phyloP scores from a whole-genome alignment of 2,113 vertebrate genomes.

The Myotis davidii region DNA sequence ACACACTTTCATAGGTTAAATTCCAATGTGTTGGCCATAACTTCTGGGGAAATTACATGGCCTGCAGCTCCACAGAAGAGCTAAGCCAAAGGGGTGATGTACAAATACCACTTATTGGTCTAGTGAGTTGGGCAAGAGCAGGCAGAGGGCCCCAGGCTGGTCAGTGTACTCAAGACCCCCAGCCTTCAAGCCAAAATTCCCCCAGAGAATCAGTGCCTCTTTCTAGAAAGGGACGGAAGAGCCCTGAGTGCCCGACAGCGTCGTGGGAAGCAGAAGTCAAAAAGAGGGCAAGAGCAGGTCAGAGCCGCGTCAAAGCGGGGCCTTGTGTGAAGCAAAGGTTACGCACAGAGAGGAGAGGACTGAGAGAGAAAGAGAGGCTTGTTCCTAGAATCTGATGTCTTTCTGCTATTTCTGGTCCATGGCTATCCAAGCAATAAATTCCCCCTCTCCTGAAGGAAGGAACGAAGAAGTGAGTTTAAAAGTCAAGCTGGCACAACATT shows the following conservation, averaged over 20 bases:
- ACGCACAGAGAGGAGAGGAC: background rate
- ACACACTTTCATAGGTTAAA: slow-evolving; percentile 12
- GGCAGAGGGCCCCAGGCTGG: background rate
- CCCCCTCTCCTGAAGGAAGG: background rate
- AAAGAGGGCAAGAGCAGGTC: background rate
- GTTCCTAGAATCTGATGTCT: background rate
- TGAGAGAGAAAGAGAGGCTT: background rate
- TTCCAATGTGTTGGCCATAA: background rate
- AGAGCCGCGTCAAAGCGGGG: background rate
- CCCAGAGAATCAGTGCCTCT: background rate
- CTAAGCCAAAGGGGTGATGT: background rate
- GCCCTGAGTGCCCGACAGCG: background rate
- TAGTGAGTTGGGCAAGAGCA: background rate
- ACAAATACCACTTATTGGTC: background rate
- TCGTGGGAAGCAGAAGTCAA: background rate
- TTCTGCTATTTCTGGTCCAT: background rate
- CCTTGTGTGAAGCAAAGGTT: background rate
- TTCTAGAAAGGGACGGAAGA: background rate
- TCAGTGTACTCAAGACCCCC: background rate
- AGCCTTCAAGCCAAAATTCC: background rate
- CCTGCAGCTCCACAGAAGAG: background rate
- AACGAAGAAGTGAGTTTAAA: slow-evolving; percentile 29
- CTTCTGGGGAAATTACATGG: background rate
- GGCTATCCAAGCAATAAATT: slow-evolving; percentile 3
- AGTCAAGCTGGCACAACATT: slow-evolving; percentile 14